These are phyloP conservation scores for Ypsolopha sequella DNA, from an alignment of 2,888 invertebrate species.

Conservation along the genomic window DNA sequence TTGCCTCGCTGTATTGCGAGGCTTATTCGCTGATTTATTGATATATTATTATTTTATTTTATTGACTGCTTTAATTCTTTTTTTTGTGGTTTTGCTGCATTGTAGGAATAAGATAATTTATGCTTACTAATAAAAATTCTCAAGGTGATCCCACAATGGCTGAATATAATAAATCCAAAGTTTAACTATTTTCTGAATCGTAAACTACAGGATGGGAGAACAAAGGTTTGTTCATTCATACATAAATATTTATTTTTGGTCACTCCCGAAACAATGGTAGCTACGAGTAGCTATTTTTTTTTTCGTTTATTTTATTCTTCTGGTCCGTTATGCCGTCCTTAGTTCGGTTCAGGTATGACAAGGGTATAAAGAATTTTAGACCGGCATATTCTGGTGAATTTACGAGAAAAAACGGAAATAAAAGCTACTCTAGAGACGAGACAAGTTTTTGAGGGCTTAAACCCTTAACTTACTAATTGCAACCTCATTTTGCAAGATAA, in stretches of 20 bases:
- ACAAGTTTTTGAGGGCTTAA: too few species aligned
- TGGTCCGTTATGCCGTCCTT: slow-evolving; percentile 16
- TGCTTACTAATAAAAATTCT: not conserved
- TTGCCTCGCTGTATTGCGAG: too few species aligned
- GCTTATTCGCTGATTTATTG: too few species aligned
- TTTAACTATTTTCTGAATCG: slow-evolving; percentile 5
- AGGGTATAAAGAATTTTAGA: not conserved
- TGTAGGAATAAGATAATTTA: not conserved
- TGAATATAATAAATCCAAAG: not conserved
- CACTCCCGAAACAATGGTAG: slow-evolving; percentile 41
- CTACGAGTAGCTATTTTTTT: slow-evolving; percentile 25
- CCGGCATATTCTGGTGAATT: not conserved
- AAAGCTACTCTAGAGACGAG: not conserved
- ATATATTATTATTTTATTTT: too few species aligned
- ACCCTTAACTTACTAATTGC: too few species aligned
- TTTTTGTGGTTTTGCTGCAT: too few species aligned
- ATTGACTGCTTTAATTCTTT: too few species aligned
- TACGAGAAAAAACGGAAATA: not conserved
- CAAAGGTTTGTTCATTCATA: slow-evolving; percentile 42
- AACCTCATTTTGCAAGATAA: too few species aligned
- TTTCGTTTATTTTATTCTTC: slow-evolving; percentile 32
- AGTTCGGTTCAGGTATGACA: not conserved
- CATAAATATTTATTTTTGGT: slow-evolving; percentile 37
- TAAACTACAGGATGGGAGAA: slow-evolving; percentile 17
- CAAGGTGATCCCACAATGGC: not conserved